A percentile compares a stretch with the other conserved stretches of the same genome.
Evolutionary conservation across 2,888 invertebrate genomes (phyloP).

Genomic region (Cephus rjabovi): DNA sequence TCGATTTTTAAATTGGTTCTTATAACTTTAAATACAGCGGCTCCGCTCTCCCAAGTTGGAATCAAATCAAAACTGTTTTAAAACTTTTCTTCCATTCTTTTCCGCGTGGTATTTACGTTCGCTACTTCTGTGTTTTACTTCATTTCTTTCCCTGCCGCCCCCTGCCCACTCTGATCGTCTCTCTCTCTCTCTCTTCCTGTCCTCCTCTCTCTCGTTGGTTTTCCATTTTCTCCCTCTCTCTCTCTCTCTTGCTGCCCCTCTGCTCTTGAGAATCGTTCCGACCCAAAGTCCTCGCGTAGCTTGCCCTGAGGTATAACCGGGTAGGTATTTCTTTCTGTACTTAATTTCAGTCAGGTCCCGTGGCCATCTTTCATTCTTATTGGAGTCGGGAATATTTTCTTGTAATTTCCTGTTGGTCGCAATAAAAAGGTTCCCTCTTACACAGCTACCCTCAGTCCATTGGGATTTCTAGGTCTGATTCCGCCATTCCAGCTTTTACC

Average conservation of each 20-base stretch:
- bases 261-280: conserved; percentile 14
- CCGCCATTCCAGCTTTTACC: neutral
- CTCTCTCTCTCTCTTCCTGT: conserved; percentile 29
- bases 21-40: conserved; percentile 59
- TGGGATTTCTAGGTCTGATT: conserved; percentile 26
- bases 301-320: conserved; percentile 23
- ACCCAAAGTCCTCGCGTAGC: conserved; percentile 20
- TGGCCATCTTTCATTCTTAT: conserved; percentile 45
- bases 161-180: conserved; percentile 24
- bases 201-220: conserved; percentile 31
- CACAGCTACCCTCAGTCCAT: conserved; percentile 29
- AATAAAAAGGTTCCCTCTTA: conserved; percentile 17
- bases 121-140: conserved; percentile 22
- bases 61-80: conserved; percentile 56
- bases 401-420: conserved; percentile 28
- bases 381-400: conserved; percentile 38
- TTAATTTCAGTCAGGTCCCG: conserved; percentile 37
- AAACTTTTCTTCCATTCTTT: conserved; percentile 45
- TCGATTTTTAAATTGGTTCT: conserved; percentile 64
- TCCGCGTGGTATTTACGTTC: conserved; percentile 37
- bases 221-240: conserved; percentile 27
- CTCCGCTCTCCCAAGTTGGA: conserved; percentile 31
- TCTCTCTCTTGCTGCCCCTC: conserved; percentile 17
- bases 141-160: conserved; percentile 13
- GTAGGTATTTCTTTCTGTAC: conserved; percentile 30